phyloP scores from a whole-genome alignment of 2,113 vertebrate species.

The Brachypteracias leptosomus region DNA sequence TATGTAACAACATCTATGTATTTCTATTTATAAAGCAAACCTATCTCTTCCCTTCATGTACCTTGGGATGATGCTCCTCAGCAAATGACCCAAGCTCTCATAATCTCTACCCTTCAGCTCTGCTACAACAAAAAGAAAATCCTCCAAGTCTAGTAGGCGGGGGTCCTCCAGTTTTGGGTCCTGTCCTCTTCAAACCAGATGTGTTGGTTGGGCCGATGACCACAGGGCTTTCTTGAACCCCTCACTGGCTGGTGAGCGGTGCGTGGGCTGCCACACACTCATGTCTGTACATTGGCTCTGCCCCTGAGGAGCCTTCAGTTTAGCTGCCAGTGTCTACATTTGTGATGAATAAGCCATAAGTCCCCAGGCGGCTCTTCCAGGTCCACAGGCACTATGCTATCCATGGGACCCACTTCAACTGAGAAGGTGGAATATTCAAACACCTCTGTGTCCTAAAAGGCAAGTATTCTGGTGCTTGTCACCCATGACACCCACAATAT shows the following conservation, averaged over 20 bases:
- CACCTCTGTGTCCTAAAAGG: background rate
- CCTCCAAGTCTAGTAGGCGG: background rate
- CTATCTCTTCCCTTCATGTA: background rate
- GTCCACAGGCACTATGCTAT: background rate
- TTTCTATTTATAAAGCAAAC: background rate
- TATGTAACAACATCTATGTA: background rate
- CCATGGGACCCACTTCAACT: background rate
- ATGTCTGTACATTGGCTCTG: background rate
- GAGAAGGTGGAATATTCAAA: background rate
- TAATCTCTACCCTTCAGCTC: background rate
- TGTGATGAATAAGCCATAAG: background rate
- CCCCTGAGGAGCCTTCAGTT: background rate
- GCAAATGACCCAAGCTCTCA: background rate
- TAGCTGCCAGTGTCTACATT: background rate
- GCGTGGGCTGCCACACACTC: background rate
- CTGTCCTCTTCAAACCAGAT: background rate
- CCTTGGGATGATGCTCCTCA: background rate
- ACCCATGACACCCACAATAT: background rate
- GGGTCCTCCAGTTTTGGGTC: background rate
- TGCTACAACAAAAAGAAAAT: background rate
- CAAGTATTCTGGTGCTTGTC: background rate
- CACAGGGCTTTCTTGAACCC: background rate
- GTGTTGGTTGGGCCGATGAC: background rate
- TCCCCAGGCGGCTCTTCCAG: background rate
- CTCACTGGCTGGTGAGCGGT: accelerated